Conservation (phyloP, 2,797 vertebrate genomes). For the Chlorospingus flavigularis region DNA sequence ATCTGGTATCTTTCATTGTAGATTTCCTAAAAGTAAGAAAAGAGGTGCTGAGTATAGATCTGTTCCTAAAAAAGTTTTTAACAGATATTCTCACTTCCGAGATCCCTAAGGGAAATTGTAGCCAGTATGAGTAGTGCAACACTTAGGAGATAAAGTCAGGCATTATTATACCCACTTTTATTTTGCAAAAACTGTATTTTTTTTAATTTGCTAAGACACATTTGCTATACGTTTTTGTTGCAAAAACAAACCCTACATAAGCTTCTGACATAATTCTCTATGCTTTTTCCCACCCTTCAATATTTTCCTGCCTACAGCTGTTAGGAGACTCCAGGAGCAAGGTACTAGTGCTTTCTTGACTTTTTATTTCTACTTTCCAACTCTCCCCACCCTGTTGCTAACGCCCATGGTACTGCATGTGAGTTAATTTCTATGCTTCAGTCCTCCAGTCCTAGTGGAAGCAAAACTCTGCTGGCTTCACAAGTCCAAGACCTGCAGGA, state of each 20-base stretch:
- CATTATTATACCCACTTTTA: conserved; percentile 54
- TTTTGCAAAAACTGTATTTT: conserved; percentile 66
- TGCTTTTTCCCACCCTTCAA: conserved; percentile 86
- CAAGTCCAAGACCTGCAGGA: background rate
- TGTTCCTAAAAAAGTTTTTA: background rate
- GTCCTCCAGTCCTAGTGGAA: conserved; percentile 19
- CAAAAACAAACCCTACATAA: conserved; percentile 76
- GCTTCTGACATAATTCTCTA: conserved; percentile 87
- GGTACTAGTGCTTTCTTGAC: conserved; percentile 86
- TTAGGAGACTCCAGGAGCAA: conserved; percentile 99
- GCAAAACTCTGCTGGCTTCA: conserved; percentile 1
- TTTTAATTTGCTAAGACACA: conserved; percentile 75
- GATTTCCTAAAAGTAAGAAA: background rate
- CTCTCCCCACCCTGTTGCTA: conserved; percentile 68
- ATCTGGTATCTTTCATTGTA: background rate
- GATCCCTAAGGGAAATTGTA: background rate
- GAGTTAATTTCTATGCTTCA: conserved; percentile 35
- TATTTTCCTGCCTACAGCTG: conserved; percentile 90
- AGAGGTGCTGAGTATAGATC: background rate
- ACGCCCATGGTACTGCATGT: background rate
- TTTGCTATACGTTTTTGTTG: conserved; percentile 81
- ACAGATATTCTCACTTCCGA: background rate
- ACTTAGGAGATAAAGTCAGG: conserved; percentile 16
- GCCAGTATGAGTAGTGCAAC: background rate
- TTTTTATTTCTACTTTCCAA: conserved; percentile 75